Evolutionary conservation across 2,888 invertebrate genomes (phyloP), one percentile per base, ranked within the genome.

Genomic region (Polyploca ridens): DNA sequence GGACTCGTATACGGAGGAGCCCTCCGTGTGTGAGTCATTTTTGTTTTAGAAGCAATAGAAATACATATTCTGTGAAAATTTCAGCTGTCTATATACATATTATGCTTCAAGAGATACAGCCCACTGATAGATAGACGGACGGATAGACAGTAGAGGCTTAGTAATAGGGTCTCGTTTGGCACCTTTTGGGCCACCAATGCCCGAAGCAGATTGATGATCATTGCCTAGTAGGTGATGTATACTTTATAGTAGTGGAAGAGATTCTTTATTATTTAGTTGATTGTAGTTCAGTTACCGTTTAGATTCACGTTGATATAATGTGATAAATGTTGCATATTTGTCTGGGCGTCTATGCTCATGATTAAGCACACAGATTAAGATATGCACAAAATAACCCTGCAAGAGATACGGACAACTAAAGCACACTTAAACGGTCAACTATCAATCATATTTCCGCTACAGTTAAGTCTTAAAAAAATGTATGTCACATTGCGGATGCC

Each of bases 381-480:
- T 84, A 79, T 79, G 82, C 80, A 80, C 70, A 76, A 76, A 78
- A 74, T 72, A 66, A 66, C 65, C 71, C 70, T 73, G 57, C 27
- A 38, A 19, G 38, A 79, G 77, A 79, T 79, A 77, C 79, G 72
- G 77, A 79, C 76, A 79, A 81, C 85, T 84, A 81, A 86, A 85
- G 84, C 87, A 80, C 84, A 83, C 84, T 88, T 84, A 86, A 88
- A 83, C 88, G 89, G 90, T 87, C 87, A 87, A 81, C 89, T 88
- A 94, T 94, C 93, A 92, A 94, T 94, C 93, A 94, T 90, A 90
- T 88, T 90, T 90, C 85, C 82, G 90, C 91, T 90, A 94, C 93
- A 93, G 93, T 93, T 93, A 93, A 84, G 84, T 87, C 85, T 86
- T 82, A 86, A 89, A 90, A 86, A 91, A 90, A 93, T 91, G 89